A percentile compares a stretch with the other conserved stretches of the same genome.
Conservation (phyloP, 2,888 invertebrate species). For the Physocephala rufipes region DNA sequence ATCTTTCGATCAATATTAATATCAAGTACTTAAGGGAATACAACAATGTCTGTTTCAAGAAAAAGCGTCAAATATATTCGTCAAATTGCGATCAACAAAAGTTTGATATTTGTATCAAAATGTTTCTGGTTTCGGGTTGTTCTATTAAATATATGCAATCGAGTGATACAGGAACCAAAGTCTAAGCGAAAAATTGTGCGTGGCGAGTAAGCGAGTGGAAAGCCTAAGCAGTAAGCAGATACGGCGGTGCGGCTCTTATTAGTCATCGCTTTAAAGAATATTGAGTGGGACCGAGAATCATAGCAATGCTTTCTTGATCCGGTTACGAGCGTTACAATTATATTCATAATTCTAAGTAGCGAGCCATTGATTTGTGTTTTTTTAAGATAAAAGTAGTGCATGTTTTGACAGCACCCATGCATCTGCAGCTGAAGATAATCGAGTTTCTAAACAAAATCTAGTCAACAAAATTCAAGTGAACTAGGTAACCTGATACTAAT, state of each 20-base stretch:
- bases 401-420: slow-evolving; percentile 18
- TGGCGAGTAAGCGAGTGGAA: slow-evolving; percentile 8
- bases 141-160: slow-evolving; percentile 22
- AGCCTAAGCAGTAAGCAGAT: background rate
- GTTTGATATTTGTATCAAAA: background rate
- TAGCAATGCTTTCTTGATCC: background rate
- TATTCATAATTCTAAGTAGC: background rate
- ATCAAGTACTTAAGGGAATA: background rate
- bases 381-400: slow-evolving; percentile 1
- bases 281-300: background rate
- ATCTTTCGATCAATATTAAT: background rate
- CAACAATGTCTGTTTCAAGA: too few species aligned
- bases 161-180: slow-evolving; percentile 19
- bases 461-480: too few species aligned
- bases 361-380: background rate
- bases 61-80: background rate
- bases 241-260: background rate
- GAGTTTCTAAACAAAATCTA: too few species aligned
- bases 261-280: slow-evolving; percentile 11
- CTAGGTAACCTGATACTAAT: too few species aligned
- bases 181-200: slow-evolving; percentile 28
- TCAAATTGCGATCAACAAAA: background rate
- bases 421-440: background rate
- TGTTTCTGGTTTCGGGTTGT: background rate
- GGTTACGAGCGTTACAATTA: background rate